Base-by-base conservation (phyloP, 2,888 invertebrate species). In the Eilema sororculum region DNA sequence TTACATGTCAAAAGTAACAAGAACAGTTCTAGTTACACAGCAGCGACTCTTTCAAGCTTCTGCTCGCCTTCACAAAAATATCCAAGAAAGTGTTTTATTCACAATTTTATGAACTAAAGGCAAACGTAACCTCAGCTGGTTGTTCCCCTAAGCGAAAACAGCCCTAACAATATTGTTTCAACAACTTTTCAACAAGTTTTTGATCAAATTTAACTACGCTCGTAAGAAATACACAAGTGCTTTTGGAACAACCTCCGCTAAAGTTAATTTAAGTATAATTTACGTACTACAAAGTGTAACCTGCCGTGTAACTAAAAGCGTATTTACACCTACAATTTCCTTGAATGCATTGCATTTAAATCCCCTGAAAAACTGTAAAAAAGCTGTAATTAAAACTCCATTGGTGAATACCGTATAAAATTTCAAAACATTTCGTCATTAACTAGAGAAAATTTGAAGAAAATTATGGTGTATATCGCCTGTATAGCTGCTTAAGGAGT, bases 111-210 rank as follows among this genome's bases (percentile, higher is more conserved):
- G 67, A 68, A 67, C 59, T 65, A 69, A 56, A 57, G 30, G 37
- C 20, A 13, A 28, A 56, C 1, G 16, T 37, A 58, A 64, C 68
- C 71, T 61, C 74, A 72, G 71, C 75, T 77, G 69, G 75, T 72
- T 77, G 69, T 80, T 75, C 72, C 75, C 73, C 13, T 66, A 72
- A 67, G 72, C 65, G 71, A 73, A 78, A 83, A 82, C 79, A 75
- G 75, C 73, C 72, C 41, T 74, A 81, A 82, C 76, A 69, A 79
- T 81, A 85, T 80, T 79, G 73, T 72, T 72, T 65, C 56, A 57
- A 65, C 65, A 56, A 85, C 76, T 83, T 81, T 72, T n/a, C 70
- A 78, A 78, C 76, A 77, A 84, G 74, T 77, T 82, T 82, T 74
- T 80, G 74, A 82, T 82, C 68, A 77, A 82, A 82, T 79, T 77